These are phyloP conservation scores for Cercopithecus hamlyni DNA, from an alignment of 2,797 vertebrate genomes.

Conservation along the genomic window DNA sequence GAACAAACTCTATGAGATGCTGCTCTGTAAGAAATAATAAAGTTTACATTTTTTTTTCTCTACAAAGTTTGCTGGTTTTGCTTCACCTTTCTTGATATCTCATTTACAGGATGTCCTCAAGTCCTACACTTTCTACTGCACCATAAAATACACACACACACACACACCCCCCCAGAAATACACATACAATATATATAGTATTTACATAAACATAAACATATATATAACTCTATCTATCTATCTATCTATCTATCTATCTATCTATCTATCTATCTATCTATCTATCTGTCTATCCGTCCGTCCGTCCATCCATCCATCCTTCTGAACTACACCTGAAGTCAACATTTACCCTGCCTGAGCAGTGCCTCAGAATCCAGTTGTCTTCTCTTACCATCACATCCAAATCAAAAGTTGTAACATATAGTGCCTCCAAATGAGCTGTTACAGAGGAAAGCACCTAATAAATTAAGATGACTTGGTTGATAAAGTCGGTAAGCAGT, in stretches of 20 bases:
- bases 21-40: background rate
- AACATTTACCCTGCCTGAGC: background rate
- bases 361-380: background rate
- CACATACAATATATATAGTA: background rate
- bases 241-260: fast-evolving
- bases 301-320: background rate
- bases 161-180: background rate
- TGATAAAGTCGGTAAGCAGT: background rate
- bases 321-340: background rate
- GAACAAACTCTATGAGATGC: background rate
- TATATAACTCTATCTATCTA: background rate
- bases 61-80: background rate
- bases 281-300: fast-evolving
- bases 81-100: background rate
- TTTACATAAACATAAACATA: background rate
- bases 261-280: background rate
- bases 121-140: background rate
- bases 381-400: background rate
- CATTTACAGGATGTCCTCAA: background rate
- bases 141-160: background rate
- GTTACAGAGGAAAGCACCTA: background rate
- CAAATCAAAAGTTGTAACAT: background rate
- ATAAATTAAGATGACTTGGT: background rate
- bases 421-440: background rate
- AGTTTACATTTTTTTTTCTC: background rate